Base-by-base conservation (phyloP, 2,888 invertebrate genomes). In the Orthonychiurus folsomi region DNA sequence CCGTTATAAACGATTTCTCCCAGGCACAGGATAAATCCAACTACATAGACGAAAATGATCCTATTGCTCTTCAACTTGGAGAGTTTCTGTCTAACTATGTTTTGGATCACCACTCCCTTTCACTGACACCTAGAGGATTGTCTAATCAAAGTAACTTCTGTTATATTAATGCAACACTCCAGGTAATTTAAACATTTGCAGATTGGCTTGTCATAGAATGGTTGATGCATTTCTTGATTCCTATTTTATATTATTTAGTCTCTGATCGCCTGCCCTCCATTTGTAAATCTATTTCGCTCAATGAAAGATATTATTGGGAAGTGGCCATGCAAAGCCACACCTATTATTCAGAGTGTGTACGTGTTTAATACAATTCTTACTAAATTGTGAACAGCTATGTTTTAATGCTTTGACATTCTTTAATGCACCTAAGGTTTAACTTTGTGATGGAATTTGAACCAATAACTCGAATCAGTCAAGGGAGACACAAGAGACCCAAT, bases 131-230 rank as follows among this genome's bases (percentile, higher is more conserved):
- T 0, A 84, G 95, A 59, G 96, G 96, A 1, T 82, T 96, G 57
- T 88, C 88, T 60, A 96, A 96, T 78, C 86, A 88, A 69, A 91
- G 91, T 68, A 96, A 95, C 79, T 95, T 93, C 79, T 96, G 96
- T 80, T 96, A 95, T 76, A 91, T 95, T 66, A 96, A 96, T 79
- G 89, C 95, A 23, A 93, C 93, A 68, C 80, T 96, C 48, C 73
- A 72, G 69, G 72, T 72, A 63, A 64, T 21, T 57, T 59, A 37
- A 20, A n/a, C 48, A 48, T 48, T 48, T 12, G n/a, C n/a, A 48
- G n/a, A 15, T 48, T 15, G n/a, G 12, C n/a, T 48, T 48, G 48
- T 48, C 48, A 48, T n/a, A 48, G 15, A 15, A 15, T 12, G 48
- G 15, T 48, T 48, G 48, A 48, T 48, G 53, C 53, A 15, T 53